A percentile compares a stretch with the other conserved stretches of the same genome.
Conservation (phyloP, 2,797 vertebrate species). For the Percopsis omiscomaycus region DNA sequence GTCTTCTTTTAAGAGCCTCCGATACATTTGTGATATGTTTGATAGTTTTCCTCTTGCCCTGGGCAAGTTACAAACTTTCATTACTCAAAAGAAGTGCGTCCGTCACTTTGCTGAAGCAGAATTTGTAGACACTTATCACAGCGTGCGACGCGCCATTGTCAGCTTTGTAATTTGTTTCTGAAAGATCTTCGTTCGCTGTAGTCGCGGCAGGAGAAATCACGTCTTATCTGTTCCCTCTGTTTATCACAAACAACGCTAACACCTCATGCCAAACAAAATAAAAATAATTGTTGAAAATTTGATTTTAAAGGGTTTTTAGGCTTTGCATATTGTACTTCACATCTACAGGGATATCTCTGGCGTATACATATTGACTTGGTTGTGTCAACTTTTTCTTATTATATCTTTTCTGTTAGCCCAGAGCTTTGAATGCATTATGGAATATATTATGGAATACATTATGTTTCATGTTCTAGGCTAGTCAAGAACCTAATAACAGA, state of each 20-base stretch:
- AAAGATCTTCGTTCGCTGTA: background rate
- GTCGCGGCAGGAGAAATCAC: background rate
- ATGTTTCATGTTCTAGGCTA: slow-evolving; percentile 77
- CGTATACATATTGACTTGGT: too few relatives aligned
- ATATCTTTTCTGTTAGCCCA: slow-evolving; percentile 14
- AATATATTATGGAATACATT: slow-evolving; percentile 27
- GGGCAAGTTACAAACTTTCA: background rate
- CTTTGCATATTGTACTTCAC: too few relatives aligned
- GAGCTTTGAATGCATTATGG: slow-evolving; percentile 29
- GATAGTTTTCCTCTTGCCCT: background rate
- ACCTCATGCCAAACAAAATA: too few relatives aligned
- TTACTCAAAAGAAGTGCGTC: background rate
- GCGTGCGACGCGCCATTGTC: background rate
- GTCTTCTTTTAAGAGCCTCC: background rate
- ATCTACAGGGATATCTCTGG: too few relatives aligned
- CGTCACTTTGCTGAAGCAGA: background rate
- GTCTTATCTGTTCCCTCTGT: background rate
- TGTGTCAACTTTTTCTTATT: background rate
- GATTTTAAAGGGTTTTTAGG: too few relatives aligned
- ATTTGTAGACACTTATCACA: background rate
- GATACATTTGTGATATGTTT: background rate
- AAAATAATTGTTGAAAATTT: too few relatives aligned
- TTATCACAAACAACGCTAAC: background rate
- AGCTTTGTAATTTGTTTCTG: background rate
- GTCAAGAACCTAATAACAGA: slow-evolving; percentile 82